Evolutionary conservation across 2,888 invertebrate species (phyloP), one percentile per base, ranked within the genome.

Genomic region (Lathronympha strigana): DNA sequence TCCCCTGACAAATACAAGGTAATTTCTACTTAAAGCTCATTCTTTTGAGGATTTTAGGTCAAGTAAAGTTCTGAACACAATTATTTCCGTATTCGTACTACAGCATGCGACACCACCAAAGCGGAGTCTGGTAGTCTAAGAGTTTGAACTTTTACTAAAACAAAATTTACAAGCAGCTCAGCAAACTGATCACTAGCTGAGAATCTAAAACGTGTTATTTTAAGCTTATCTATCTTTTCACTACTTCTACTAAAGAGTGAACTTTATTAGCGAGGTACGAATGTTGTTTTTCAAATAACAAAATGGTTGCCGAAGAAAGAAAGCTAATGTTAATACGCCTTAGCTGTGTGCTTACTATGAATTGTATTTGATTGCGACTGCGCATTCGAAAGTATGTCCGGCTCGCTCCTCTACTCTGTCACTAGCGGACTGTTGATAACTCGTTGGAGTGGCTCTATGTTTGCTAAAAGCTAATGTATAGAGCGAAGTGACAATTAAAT

Each of bases 131-230:
- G 8, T 8, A 17, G 17, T 3, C 50, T 19, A 19, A 28, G 8
- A 55, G 40, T 43, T 19, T 13, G 28, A 47, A 47, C 21, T 33
- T 31, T 33, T 40, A 36, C 21, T 49, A 9, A 40, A 43, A 23
- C 21, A 3, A 54, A 40, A 38, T 40, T 23, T 28, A 38, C 49
- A 38, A 57, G 38, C 43, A 43, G 38, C 33, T 17, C 40, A 53
- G 43, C 50, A n/a, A 51, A 63, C 23, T 43, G 23, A 63, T 51
- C 38, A 58, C 17, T n/a, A 57, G n/a, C 33, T 33, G 31, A n/a
- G 17, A 43, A 43, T 19, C 43, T n/a, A 19, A 19, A 8, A 9
- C 19, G 43, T 17, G 2, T 15, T 9, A 9, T 9, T 17, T 31
- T 13, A 9, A 28, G 43, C 28, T 31, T n/a, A 43, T 45, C 17